These are phyloP conservation scores for Conchocele bisecta DNA, from an alignment of 2,888 invertebrate genomes.

Conservation along the genomic window DNA sequence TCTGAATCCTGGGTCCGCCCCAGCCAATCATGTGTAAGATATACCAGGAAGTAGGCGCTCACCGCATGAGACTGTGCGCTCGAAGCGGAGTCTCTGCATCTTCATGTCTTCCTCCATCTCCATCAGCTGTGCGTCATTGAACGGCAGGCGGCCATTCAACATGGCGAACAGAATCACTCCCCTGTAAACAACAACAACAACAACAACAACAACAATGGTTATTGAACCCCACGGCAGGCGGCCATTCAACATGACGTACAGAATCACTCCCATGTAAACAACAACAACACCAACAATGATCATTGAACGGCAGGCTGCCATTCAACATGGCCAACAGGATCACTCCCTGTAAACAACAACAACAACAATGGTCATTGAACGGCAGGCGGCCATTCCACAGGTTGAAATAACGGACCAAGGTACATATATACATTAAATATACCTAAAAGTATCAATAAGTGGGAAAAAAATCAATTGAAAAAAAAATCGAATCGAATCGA, in stretches of 20 bases:
- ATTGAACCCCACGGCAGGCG: conserved; percentile 70
- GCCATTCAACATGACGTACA: conserved; percentile 72
- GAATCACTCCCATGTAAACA: conserved; percentile 63
- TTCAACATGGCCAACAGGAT: conserved; percentile 60
- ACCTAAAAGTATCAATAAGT: no score
- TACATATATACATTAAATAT: no score
- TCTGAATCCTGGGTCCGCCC: no score
- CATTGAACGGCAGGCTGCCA: conserved; percentile 57
- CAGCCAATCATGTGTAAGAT: no score
- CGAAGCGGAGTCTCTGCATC: conserved; percentile 68
- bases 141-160: conserved; percentile 71
- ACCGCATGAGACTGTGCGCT: conserved; percentile 64
- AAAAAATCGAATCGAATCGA: no score
- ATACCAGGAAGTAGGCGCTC: conserved; percentile 1
- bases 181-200: conserved; percentile 37
- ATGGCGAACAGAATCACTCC: conserved; percentile 70
- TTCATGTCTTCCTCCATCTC: conserved; percentile 71
- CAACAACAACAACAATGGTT: no score
- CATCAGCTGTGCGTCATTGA: conserved; percentile 61
- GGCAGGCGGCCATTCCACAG: no score
- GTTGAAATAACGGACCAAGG: no score
- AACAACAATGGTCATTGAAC: no score
- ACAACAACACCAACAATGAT: neutral
- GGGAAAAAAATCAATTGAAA: no score
- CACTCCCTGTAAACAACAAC: no score